Base-by-base conservation (phyloP, 2,888 invertebrate species). In the Pomacea canaliculata region DNA sequence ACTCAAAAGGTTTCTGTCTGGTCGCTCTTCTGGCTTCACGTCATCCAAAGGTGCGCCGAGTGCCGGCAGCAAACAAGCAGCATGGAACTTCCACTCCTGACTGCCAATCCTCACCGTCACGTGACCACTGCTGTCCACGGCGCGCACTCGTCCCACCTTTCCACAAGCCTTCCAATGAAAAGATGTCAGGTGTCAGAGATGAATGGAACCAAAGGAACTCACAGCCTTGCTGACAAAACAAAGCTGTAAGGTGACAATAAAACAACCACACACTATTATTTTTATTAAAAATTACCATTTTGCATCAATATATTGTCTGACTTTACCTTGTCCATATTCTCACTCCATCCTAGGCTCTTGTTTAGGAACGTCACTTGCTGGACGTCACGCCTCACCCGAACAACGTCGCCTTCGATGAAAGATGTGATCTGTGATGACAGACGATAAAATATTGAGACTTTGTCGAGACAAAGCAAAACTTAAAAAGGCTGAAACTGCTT, bases 291-390 rank as follows among this genome's bases (percentile, higher is more conserved):
- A 1, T 37, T 37, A 37, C 1, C 4, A 37, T 0, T 37, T 37
- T 37, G 37, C 37, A 37, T 3, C 5, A 37, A 37, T 37, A 37
- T 5, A 56, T 13, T 56, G 51, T 56, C 51, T 56, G 16, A 0
- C 10, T 62, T 23, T 51, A 72, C 76, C 23, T 72, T 67, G 3
- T 62, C 72, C 49, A 76, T 72, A n/a, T 70, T 49, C 8, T 62
- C 63, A 13, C 51, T 76, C 69, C 72, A 76, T 16, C 27, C 63
- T 7, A 72, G 48, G 1, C 37, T 59, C 19, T 70, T 72, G 18
- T 51, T 72, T 5, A 76, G 72, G 7, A 72, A 51, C 56, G 56
- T 76, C 19, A 76, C 72, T 56, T 76, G 71, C 7, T 68, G 60
- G 18, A 69, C 56, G 27, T 76, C 76, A 7, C 46, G 51, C 13